Base-by-base conservation (phyloP, 1,140 invertebrate genomes). In the Episyrphus balteatus region DNA sequence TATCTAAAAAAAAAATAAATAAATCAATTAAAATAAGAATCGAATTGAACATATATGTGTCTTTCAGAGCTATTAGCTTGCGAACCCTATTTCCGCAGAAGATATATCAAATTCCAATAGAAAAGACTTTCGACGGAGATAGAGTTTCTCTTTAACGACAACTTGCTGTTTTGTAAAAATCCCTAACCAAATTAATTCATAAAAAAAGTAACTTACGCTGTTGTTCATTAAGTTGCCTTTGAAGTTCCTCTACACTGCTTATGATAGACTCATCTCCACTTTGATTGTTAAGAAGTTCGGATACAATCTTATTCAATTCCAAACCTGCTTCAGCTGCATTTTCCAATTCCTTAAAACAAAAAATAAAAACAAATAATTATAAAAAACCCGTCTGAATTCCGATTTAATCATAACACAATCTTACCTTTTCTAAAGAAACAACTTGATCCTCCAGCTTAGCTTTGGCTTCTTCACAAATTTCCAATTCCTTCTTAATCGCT, bases 261-360 rank as follows among this genome's bases (percentile, higher is more conserved):
- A 75, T 72, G 13, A 81, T 59, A 2, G 73, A 74, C 55, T 81
- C 78, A 62, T 78, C 75, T 14, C 75, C 75, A 48, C 70, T 77
- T 38, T 70, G 68, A 15, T 73, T 72, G 44, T 66, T 74, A 21
- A 84, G 66, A 49, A 82, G 71, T 59, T 84, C 80, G 2, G 76
- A 71, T 13, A 84, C 58, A 73, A 81, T 81, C 59, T 73, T 70
- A 56, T 81, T 79, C 19, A 81, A 60, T 61, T 81, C 79, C 17
- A 81, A 66, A 10, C 79, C 79, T 12, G 78, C 76, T 61, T 81
- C 79, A 0, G 77, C 78, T 14, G 78, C 76, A 57, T 69, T 75
- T 61, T 80, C 79, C 49, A 82, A 65, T 58, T 83, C 79, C 60
- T 66, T 2, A 15, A 11, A 26, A 14, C 41, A 41, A 42, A 48